Base-by-base conservation (phyloP, 2,113 vertebrate genomes). In the Paraplagusia blochii region DNA sequence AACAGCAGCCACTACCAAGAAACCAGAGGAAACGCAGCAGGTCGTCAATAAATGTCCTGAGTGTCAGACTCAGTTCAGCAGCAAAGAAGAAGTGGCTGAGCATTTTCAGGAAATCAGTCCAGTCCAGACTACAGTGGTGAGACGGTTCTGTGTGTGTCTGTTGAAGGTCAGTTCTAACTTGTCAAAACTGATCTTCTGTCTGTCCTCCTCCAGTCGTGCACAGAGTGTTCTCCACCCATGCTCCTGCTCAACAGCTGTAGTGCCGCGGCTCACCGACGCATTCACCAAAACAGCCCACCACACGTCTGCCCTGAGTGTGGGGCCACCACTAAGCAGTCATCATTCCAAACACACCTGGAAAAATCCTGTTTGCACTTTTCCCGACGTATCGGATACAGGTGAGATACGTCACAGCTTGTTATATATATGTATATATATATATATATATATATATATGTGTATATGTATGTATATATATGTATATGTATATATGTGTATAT, bases 361-460 rank as follows among this genome's bases (percentile, higher is more conserved):
- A 91, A 96, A 1, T 83, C 87, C 69, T 98, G 96, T 49, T 88
- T 97, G 66, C 96, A 98, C 72, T 95, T 94, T 80, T 90, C 94
- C 11, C 93, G 95, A 0, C 90, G 95, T 13, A 93, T 98, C 0
- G 96, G 96, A 0, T 96, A 98, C 93, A 95, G 93, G 95, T 97
- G 35, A 10, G 36, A 13, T 0, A 0, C 49, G 11, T 29, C 16
- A 8, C 33, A 8, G n/a, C n/a, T n/a, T n/a, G n/a, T n/a, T n/a
- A n/a, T n/a, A n/a, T n/a, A n/a, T n/a, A n/a, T n/a, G n/a, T n/a
- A n/a, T n/a, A n/a, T n/a, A n/a, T n/a, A n/a, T n/a, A n/a, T n/a
- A n/a, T n/a, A n/a, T n/a, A n/a, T n/a, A n/a, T n/a, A n/a, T n/a
- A n/a, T n/a, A n/a, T n/a, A n/a, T n/a, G n/a, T n/a, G n/a, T n/a